Evolutionary conservation across 1,140 invertebrate genomes (phyloP).

Genomic region (Acromyrmex heyeri): DNA sequence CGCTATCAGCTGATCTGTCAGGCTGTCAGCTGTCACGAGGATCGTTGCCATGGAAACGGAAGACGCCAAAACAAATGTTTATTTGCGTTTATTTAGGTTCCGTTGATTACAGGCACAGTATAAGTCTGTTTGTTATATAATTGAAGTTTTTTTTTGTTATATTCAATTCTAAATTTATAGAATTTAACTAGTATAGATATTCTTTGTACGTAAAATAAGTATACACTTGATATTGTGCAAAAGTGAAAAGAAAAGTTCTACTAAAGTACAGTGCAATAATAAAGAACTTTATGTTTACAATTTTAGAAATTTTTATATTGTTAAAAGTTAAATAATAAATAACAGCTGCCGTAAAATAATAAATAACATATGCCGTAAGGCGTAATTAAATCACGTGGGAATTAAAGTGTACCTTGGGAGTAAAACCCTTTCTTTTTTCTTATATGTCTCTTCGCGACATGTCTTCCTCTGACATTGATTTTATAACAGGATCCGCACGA

Average conservation of each 20-base stretch:
- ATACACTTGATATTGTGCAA: too few species aligned
- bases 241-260: too few species aligned
- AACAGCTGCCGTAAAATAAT: neutral
- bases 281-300: neutral
- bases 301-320: neutral
- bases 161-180: too few species aligned
- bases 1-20: neutral
- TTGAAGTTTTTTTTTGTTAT: too few species aligned
- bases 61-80: slow-evolving; percentile 20
- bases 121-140: too few species aligned
- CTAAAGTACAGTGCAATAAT: too few species aligned
- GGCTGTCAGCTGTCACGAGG: neutral
- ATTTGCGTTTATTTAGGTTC: neutral
- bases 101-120: neutral
- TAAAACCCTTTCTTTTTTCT: neutral
- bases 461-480: slow-evolving; percentile 65
- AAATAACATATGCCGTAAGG: neutral
- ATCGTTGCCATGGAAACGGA: slow-evolving; percentile 34
- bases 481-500: slow-evolving; percentile 59
- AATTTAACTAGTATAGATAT: too few species aligned
- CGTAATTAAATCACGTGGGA: neutral
- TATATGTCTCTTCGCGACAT: slow-evolving; percentile 52
- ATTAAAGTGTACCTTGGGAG: neutral
- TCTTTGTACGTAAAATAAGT: too few species aligned
- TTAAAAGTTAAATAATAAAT: neutral